Percentiles rank a stretch among this genome's conserved stretches.
These are phyloP conservation scores for Scaptomyza hsui DNA, from an alignment of 1,140 invertebrate species.

Conservation along the genomic window DNA sequence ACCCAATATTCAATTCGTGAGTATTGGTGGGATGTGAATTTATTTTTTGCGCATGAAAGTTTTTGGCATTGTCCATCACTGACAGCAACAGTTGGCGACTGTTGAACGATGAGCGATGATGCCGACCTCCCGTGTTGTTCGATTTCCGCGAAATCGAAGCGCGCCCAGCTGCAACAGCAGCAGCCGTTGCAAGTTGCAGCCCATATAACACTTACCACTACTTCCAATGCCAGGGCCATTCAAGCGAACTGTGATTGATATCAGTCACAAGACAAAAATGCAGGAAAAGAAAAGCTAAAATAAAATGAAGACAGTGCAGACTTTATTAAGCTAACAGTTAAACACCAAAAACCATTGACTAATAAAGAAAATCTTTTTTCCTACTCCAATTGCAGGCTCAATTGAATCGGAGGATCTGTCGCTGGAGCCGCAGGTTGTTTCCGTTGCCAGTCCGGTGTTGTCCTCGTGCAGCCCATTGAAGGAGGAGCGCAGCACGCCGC, in stretches of 20 bases:
- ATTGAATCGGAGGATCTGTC: conserved; percentile 91
- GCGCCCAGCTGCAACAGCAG: conserved; percentile 72
- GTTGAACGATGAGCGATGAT: conserved; percentile 70
- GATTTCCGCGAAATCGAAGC: conserved; percentile 78
- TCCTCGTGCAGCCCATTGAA: conserved; percentile 86
- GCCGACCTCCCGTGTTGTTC: conserved; percentile 79
- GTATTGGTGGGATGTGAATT: not conserved
- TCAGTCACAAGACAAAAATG: conserved; percentile 20
- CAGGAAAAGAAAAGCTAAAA: conserved; percentile 2
- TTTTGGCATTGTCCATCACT: conserved; percentile 7
- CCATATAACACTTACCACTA: conserved; percentile 42
- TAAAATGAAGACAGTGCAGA: conserved; percentile 4
- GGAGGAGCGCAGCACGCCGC: conserved; percentile 85
- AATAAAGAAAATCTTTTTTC: conserved; percentile 2
- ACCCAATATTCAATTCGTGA: not conserved
- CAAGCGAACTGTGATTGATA: conserved; percentile 78
- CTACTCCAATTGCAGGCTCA: conserved; percentile 87
- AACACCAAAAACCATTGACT: conserved; percentile 9
- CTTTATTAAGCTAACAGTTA: conserved; percentile 16
- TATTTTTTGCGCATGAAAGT: not conserved
- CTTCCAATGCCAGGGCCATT: conserved; percentile 61
- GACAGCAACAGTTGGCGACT: conserved; percentile 27
- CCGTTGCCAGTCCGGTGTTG: conserved; percentile 84
- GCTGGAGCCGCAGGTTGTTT: conserved; percentile 85
- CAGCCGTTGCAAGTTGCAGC: conserved; percentile 32